These are phyloP conservation scores for Pseudomyrmex sp. DNA, from an alignment of 1,140 invertebrate species.

Conservation along the genomic window DNA sequence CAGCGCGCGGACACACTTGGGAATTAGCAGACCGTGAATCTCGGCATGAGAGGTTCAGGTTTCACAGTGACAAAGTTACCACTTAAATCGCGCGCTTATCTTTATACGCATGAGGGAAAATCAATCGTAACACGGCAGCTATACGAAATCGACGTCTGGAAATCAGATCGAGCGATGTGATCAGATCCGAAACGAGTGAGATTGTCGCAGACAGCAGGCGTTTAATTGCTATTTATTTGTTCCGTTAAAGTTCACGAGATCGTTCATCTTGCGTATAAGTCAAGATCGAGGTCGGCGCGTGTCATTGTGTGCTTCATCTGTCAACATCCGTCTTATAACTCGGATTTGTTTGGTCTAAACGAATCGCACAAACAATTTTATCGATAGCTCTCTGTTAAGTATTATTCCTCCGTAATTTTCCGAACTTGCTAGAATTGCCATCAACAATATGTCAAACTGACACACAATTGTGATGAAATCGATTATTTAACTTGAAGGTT, in stretches of 20 bases:
- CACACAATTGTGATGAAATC: not conserved
- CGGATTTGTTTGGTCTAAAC: slow-evolving; percentile 28
- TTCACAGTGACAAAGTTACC: slow-evolving; percentile 17
- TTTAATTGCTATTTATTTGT: not conserved
- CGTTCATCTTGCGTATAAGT: not conserved
- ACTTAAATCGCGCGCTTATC: not conserved
- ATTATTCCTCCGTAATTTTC: slow-evolving; percentile 30
- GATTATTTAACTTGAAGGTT: too few species aligned
- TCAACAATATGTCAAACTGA: not conserved
- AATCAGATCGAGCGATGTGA: not conserved
- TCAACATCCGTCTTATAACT: slow-evolving; percentile 9
- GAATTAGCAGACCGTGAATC: slow-evolving; percentile 55
- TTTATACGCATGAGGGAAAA: not conserved
- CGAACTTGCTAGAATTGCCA: not conserved
- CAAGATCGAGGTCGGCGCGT: slow-evolving; percentile 36
- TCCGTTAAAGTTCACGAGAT: not conserved
- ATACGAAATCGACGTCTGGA: not conserved
- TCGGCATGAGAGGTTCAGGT: slow-evolving; percentile 38
- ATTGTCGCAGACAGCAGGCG: not conserved
- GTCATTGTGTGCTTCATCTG: not conserved
- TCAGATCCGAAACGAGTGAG: not conserved
- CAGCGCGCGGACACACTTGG: slow-evolving; percentile 8
- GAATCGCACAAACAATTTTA: slow-evolving; percentile 33
- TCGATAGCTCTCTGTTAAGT: not conserved
- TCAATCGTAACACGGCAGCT: too few species aligned